Percentiles rank a stretch among this genome's conserved stretches.
These are phyloP conservation scores for Autographa pulchrina DNA, from an alignment of 2,888 invertebrate species.

Conservation along the genomic window DNA sequence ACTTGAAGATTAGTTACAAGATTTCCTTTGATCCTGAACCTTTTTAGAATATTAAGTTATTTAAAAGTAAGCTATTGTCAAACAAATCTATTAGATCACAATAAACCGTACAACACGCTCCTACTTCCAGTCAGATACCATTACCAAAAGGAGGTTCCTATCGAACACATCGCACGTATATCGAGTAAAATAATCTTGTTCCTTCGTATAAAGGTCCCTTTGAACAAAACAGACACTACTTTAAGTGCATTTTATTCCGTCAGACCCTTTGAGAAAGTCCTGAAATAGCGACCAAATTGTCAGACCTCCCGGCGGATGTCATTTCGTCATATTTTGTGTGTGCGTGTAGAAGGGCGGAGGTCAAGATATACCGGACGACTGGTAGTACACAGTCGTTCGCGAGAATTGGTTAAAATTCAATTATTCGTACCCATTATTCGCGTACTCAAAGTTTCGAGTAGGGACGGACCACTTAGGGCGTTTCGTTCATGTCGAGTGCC, in stretches of 20 bases:
- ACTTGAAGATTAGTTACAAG: no score
- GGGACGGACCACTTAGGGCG: constrained; percentile 71
- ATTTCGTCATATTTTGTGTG: constrained; percentile 40
- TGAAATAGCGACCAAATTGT: constrained; percentile 57
- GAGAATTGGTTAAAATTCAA: constrained; percentile 83
- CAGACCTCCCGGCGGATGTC: constrained; percentile 52
- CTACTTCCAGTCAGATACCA: constrained; percentile 21
- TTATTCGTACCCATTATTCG: constrained; percentile 81
- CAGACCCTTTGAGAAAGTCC: constrained; percentile 74
- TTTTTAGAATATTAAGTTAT: not conserved
- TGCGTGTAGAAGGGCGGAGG: constrained; percentile 33
- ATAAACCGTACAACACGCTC: not conserved
- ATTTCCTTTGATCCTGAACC: not conserved
- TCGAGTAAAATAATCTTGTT: constrained; percentile 76
- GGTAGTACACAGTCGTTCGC: constrained; percentile 66
- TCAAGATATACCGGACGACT: constrained; percentile 57
- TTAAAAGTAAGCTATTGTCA: not conserved
- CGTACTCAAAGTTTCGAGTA: constrained; percentile 71
- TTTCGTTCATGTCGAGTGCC: constrained; percentile 67
- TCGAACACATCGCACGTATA: constrained; percentile 64
- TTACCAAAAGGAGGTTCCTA: constrained; percentile 46
- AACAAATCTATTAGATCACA: constrained; percentile 16
- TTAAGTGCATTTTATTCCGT: constrained; percentile 82
- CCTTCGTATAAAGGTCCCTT: constrained; percentile 69
- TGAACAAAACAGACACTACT: constrained; percentile 74